Conservation (phyloP, 2,888 invertebrate genomes). For the Polydrusus cervinus region DNA sequence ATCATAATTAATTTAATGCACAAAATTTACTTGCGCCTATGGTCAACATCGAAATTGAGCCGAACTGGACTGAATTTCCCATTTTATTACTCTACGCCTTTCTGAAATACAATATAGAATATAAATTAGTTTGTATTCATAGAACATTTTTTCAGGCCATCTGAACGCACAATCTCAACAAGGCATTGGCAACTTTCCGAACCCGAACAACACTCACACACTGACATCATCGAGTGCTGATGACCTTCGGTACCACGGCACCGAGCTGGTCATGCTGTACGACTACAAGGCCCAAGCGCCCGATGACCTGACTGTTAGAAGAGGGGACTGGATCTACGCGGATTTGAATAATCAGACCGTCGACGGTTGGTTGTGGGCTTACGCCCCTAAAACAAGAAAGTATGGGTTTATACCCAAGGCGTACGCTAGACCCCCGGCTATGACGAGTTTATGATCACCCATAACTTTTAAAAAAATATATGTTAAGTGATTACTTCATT, state of each 20-base stretch:
- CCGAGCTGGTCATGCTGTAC: constrained; percentile 94
- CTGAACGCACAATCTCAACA: constrained; percentile 66
- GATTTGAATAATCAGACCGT: constrained; percentile 94
- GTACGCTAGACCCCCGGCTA: constrained; percentile 93
- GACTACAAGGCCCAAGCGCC: constrained; percentile 97
- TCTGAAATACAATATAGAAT: too few species aligned
- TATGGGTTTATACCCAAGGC: constrained; percentile 97
- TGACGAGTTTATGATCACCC: constrained; percentile 83
- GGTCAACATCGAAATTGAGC: too few species aligned
- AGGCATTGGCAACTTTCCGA: constrained; percentile 62
- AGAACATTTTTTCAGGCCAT: constrained; percentile 66
- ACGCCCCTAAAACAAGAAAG: constrained; percentile 92
- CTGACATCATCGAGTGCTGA: constrained; percentile 70
- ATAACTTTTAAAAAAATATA: too few species aligned
- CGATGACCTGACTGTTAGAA: constrained; percentile 90
- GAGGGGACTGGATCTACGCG: constrained; percentile 97
- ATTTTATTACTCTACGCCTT: too few species aligned
- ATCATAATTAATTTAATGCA: too few species aligned
- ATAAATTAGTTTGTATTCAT: too few species aligned
- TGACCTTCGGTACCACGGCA: constrained; percentile 88
- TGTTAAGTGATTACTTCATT: too few species aligned
- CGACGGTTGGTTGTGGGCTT: constrained; percentile 96
- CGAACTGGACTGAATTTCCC: too few species aligned
- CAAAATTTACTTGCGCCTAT: too few species aligned
- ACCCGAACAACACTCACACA: constrained; percentile 64